Percentiles rank a stretch among this genome's conserved stretches.
phyloP scores from a whole-genome alignment of 2,797 vertebrate species.

The Perodicticus potto region DNA sequence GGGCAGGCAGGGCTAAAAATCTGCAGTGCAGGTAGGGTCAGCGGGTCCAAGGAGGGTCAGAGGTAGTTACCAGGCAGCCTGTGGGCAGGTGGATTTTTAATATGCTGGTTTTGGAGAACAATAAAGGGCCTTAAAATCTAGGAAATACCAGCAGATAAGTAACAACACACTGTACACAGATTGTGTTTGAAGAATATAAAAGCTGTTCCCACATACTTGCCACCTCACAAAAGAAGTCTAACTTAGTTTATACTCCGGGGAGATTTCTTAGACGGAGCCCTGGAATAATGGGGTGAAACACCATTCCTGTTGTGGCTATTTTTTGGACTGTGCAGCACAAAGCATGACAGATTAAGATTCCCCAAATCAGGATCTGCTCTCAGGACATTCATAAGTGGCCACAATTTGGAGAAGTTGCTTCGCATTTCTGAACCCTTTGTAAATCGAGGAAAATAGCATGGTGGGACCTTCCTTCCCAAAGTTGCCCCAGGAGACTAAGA shows the following conservation, averaged over 20 bases:
- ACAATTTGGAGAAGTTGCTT: not conserved
- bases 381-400: rapidly evolving
- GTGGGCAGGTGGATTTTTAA: not conserved
- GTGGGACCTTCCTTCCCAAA: rapidly evolving
- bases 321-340: not conserved
- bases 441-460: rapidly evolving
- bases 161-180: not conserved
- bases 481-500: not conserved
- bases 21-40: rapidly evolving
- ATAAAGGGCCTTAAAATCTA: not conserved
- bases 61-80: rapidly evolving
- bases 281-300: not conserved
- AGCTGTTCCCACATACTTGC: too few species aligned
- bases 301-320: not conserved
- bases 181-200: not conserved
- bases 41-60: rapidly evolving
- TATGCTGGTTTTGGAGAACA: not conserved
- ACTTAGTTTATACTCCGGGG: not conserved
- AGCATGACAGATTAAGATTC: not conserved
- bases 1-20: rapidly evolving
- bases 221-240: not conserved
- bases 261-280: not conserved
- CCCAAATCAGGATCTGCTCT: not conserved
- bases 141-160: not conserved
- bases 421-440: not conserved